A percentile compares a stretch with the other conserved stretches of the same genome.
Evolutionary conservation across 2,888 invertebrate species (phyloP).

Genomic region (Melanotus villosus): DNA sequence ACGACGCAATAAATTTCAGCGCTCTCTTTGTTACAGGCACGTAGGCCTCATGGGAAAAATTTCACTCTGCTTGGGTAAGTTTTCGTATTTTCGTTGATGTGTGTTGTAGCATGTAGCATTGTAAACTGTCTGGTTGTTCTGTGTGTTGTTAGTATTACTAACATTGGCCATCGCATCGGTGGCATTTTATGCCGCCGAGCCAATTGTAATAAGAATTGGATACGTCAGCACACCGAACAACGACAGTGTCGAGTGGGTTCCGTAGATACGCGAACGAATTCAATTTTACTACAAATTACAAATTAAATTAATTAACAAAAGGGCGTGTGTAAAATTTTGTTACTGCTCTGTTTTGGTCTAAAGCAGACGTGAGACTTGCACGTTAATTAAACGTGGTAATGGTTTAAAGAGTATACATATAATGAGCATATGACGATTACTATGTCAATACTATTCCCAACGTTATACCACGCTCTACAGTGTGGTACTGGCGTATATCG

Average conservation of each 20-base stretch:
- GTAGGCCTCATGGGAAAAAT: slow-evolving; percentile 33
- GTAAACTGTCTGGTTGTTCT: not conserved
- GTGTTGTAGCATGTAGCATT: slow-evolving; percentile 18
- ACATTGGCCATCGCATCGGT: no score
- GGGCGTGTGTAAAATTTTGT: not conserved
- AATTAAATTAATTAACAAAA: not conserved
- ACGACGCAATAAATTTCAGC: slow-evolving; percentile 37
- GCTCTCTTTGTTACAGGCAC: slow-evolving; percentile 39
- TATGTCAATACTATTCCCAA: slow-evolving; percentile 5
- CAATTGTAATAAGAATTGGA: not conserved
- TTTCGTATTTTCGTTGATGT: slow-evolving; percentile 33
- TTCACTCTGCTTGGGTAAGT: slow-evolving; percentile 37
- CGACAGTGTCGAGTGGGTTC: slow-evolving; percentile 46
- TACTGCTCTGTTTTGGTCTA: no score
- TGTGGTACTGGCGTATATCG: slow-evolving; percentile 53
- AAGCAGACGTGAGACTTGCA: not conserved
- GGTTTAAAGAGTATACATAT: not conserved
- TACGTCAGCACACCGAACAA: slow-evolving; percentile 52
- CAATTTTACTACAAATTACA: not conserved
- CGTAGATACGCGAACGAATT: not conserved
- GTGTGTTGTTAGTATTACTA: no score
- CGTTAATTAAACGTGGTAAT: not conserved
- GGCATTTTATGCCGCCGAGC: not conserved
- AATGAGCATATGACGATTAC: slow-evolving; percentile 5
- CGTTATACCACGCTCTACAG: slow-evolving; percentile 37